These are phyloP conservation scores for Ostrea edulis DNA, from an alignment of 1,140 invertebrate species.

Conservation along the genomic window DNA sequence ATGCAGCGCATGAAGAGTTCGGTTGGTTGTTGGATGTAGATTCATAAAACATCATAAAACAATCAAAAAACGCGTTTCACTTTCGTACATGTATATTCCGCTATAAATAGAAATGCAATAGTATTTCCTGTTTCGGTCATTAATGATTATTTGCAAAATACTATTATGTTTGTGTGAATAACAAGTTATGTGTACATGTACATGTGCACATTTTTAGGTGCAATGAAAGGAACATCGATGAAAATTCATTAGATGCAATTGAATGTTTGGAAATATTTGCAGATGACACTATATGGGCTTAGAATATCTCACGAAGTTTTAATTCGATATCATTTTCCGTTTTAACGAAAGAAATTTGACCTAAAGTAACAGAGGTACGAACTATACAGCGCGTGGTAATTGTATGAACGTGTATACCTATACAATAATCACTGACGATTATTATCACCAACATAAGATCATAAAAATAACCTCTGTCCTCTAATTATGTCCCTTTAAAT, in stretches of 20 bases:
- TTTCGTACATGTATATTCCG: background rate
- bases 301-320: background rate
- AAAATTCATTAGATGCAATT: no score
- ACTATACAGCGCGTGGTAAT: background rate
- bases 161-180: no score
- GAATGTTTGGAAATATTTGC: no score
- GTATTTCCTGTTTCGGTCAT: no score
- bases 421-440: background rate
- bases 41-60: slow-evolving; percentile 4
- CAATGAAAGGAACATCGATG: no score
- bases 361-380: background rate
- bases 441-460: slow-evolving; percentile 7
- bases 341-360: background rate
- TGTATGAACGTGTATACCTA: background rate
- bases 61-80: background rate
- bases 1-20: background rate
- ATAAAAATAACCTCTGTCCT: slow-evolving; percentile 8
- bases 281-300: no score
- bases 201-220: no score
- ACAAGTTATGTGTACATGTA: no score
- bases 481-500: slow-evolving; percentile 30
- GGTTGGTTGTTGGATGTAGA: background rate
- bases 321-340: slow-evolving; percentile 6
- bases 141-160: no score
- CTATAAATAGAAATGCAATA: background rate